A percentile compares a stretch with the other conserved stretches of the same genome.
Evolutionary conservation across 1,140 invertebrate species (phyloP).

Genomic region (Nephotettix cincticeps): DNA sequence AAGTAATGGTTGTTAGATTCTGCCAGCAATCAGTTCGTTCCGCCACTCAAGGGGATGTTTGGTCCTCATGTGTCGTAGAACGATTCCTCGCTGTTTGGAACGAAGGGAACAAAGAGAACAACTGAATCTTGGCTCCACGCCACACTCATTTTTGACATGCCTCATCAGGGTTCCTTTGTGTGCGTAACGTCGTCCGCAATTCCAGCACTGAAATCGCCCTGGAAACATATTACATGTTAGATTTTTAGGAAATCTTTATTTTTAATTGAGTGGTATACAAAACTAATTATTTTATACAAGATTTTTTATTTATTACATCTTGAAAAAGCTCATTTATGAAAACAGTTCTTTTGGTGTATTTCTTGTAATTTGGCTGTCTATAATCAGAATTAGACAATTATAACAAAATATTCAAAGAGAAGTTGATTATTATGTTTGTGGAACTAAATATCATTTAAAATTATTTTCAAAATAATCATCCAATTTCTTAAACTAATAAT

Average conservation of each 20-base stretch:
- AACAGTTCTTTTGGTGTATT: no score
- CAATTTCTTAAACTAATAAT: no score
- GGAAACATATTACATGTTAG: not conserved
- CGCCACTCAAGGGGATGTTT: slow-evolving; percentile 2
- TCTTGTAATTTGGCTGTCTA: no score
- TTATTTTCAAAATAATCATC: no score
- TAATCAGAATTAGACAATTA: no score
- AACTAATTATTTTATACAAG: no score
- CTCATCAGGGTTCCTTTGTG: slow-evolving; percentile 8
- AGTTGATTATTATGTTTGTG: no score
- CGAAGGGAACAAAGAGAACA: slow-evolving; percentile 28
- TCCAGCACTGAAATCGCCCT: slow-evolving; percentile 26
- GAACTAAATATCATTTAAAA: no score
- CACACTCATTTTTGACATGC: slow-evolving; percentile 21
- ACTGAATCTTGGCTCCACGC: slow-evolving; percentile 18
- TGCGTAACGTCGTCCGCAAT: slow-evolving; percentile 19
- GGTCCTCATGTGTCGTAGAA: slow-evolving; percentile 2
- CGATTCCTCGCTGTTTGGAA: slow-evolving; percentile 18
- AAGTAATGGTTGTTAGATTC: not conserved
- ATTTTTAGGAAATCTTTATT: not conserved
- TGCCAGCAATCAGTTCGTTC: not conserved
- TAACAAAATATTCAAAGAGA: no score
- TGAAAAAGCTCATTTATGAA: no score
- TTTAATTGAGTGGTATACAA: not conserved
- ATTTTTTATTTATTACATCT: no score